phyloP scores from a whole-genome alignment of 2,888 invertebrate species.

The Aelia acuminata region DNA sequence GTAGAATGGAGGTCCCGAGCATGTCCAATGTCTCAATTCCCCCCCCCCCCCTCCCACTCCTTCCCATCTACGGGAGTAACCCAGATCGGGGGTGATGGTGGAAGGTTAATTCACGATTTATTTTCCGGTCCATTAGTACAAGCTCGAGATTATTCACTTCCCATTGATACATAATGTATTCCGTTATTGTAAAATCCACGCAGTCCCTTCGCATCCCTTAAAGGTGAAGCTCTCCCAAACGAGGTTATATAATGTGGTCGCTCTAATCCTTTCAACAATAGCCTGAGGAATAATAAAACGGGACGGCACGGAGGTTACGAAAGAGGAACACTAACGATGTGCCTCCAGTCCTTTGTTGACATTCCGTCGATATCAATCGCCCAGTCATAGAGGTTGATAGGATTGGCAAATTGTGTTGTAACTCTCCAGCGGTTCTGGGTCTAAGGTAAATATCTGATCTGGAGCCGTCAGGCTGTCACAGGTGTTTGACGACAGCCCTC shows the following conservation, averaged over 20 bases:
- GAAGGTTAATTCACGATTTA: no score
- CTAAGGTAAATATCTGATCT: background rate
- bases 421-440: background rate
- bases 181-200: no score
- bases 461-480: background rate
- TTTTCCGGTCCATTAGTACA: no score
- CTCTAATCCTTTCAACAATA: background rate
- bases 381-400: slow-evolving; percentile 18
- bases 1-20: no score
- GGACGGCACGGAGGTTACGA: background rate
- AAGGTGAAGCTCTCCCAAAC: background rate
- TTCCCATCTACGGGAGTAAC: no score
- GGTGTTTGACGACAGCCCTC: background rate
- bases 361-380: background rate
- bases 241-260: background rate
- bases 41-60: no score
- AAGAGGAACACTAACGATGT: background rate
- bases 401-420: slow-evolving; percentile 25
- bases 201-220: background rate
- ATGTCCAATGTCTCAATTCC: no score
- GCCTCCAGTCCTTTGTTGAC: background rate
- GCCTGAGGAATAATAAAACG: slow-evolving; percentile 2
- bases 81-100: no score
- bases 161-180: no score
- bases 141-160: no score